phyloP scores from a whole-genome alignment of 2,888 invertebrate genomes.

The Leptopilina drosophilae region DNA sequence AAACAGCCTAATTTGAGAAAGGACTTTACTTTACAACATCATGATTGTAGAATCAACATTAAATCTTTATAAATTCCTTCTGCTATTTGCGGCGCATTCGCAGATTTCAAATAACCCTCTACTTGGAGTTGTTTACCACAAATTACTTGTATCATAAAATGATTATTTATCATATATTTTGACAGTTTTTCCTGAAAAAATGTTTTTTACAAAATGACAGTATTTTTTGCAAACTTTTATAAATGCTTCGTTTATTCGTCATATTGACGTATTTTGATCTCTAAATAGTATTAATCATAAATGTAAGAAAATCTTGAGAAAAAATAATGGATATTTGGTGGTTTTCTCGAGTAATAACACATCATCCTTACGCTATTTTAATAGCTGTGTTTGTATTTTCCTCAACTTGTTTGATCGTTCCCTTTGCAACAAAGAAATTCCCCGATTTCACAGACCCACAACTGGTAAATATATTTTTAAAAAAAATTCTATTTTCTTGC shows the following conservation, averaged over 20 bases:
- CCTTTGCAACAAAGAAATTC: conserved; percentile 81
- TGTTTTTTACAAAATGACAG: no score
- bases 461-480: conserved; percentile 79
- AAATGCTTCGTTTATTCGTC: neutral
- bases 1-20: no score
- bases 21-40: no score
- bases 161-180: no score
- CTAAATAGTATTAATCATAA: neutral
- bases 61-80: no score
- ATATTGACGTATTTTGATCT: neutral
- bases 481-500: neutral
- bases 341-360: conserved; percentile 83
- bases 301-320: conserved; percentile 30
- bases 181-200: no score
- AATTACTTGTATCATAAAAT: no score
- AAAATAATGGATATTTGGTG: conserved; percentile 58
- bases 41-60: no score
- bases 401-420: conserved; percentile 82
- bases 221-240: no score
- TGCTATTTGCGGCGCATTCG: no score
- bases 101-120: no score
- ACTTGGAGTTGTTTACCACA: no score
- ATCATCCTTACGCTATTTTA: conserved; percentile 84
- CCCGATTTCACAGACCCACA: conserved; percentile 94
- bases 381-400: conserved; percentile 82